phyloP scores from a whole-genome alignment of 2,797 vertebrate species.

The Manis crassicaudata region DNA sequence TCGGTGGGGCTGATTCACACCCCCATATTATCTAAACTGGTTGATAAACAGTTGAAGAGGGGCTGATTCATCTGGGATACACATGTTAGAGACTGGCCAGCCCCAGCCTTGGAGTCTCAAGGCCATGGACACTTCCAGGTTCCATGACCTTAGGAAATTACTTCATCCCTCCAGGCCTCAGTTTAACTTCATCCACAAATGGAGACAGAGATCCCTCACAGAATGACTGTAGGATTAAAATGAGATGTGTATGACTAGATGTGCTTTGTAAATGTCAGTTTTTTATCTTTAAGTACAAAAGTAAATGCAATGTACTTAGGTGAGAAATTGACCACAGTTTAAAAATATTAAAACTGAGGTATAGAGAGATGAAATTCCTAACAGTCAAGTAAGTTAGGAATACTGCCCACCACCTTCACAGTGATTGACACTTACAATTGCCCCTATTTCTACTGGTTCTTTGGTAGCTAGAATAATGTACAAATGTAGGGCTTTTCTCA shows the following conservation, averaged over 20 bases:
- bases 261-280: neutral
- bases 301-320: neutral
- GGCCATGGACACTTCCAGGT: neutral
- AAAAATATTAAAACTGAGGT: neutral
- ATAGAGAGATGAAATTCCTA: neutral
- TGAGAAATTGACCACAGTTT: neutral
- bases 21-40: neutral
- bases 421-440: neutral
- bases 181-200: neutral
- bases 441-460: neutral
- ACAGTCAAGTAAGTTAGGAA: neutral
- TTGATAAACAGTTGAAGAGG: neutral
- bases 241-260: neutral
- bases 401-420: neutral
- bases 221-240: neutral
- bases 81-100: neutral
- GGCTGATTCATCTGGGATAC: neutral
- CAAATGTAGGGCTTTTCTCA: neutral
- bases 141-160: neutral
- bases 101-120: neutral
- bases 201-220: neutral
- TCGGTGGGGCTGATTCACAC: neutral
- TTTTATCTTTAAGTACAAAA: slow-evolving; percentile 1
- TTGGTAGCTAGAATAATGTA: neutral
- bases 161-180: neutral